Evolutionary conservation across 2,113 vertebrate genomes (phyloP).

Genomic region (Heterotis niloticus): DNA sequence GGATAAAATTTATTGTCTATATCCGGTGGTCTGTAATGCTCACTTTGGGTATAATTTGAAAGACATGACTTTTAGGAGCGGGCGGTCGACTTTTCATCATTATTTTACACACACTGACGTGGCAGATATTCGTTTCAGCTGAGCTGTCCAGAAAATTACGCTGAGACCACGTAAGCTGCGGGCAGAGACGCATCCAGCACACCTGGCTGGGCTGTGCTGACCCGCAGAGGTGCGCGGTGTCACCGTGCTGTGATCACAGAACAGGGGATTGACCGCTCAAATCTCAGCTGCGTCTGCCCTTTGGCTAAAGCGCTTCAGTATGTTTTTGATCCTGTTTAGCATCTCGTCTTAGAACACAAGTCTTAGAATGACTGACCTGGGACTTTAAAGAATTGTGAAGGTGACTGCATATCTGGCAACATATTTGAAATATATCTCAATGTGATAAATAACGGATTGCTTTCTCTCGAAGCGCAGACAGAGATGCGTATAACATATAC

Average conservation of each 20-base stretch:
- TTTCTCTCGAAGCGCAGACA: not conserved
- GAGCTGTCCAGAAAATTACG: constrained; percentile 5
- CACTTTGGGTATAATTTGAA: constrained; percentile 14
- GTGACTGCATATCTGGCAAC: not conserved
- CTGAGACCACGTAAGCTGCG: not conserved
- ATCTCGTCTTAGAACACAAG: not conserved
- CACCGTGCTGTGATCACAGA: not conserved
- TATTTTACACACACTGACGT: constrained; percentile 14
- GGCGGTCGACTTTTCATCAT: constrained; percentile 4
- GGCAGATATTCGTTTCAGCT: constrained; percentile 24
- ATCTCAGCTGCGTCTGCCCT: constrained; percentile 12
- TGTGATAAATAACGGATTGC: not conserved
- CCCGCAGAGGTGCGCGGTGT: not conserved
- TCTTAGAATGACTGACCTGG: not conserved
- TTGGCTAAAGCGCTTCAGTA: constrained; percentile 10
- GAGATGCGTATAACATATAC: not conserved
- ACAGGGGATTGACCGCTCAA: not conserved
- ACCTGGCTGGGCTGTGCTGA: not conserved
- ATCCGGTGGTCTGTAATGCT: constrained; percentile 9
- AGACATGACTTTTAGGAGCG: constrained; percentile 9
- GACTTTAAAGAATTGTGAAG: not conserved
- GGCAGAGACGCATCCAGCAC: not conserved
- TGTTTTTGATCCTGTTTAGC: not conserved
- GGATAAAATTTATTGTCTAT: not conserved
- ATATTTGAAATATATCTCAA: not conserved